phyloP scores from a whole-genome alignment of 2,113 vertebrate species.

The Choloepus hoffmanni region DNA sequence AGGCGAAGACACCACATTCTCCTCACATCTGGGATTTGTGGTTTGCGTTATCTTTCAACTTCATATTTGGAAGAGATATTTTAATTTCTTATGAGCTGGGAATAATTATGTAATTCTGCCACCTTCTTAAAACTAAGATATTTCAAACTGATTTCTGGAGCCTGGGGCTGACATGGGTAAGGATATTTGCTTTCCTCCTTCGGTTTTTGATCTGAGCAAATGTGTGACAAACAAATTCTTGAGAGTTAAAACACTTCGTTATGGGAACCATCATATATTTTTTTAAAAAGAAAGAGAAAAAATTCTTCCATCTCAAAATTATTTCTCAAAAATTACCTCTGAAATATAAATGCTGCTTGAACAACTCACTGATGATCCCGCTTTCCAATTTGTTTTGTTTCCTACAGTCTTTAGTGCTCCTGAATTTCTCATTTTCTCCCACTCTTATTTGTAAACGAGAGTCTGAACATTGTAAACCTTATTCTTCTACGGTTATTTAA shows the following conservation, averaged over 20 bases:
- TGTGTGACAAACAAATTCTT: not conserved
- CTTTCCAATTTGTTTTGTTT: not conserved
- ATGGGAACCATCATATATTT: not conserved
- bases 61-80: conserved; percentile 84
- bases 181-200: not conserved
- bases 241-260: not conserved
- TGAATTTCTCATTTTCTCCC: not conserved
- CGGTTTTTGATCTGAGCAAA: not conserved
- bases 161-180: not conserved
- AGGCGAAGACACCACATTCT: not conserved
- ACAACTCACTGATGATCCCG: not conserved
- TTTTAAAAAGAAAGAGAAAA: no score
- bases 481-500: not conserved
- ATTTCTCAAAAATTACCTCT: not conserved
- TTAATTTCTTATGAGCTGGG: conserved; percentile 85
- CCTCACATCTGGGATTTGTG: conserved; percentile 40
- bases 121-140: conserved; percentile 82
- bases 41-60: conserved; percentile 78
- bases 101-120: conserved; percentile 86
- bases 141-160: conserved; percentile 46
- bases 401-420: rapidly evolving
- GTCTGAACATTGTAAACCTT: no score
- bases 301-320: not conserved
- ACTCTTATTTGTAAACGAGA: not conserved
- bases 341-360: not conserved